Conservation (phyloP, 2,113 vertebrate genomes). For the Rhea americana region DNA sequence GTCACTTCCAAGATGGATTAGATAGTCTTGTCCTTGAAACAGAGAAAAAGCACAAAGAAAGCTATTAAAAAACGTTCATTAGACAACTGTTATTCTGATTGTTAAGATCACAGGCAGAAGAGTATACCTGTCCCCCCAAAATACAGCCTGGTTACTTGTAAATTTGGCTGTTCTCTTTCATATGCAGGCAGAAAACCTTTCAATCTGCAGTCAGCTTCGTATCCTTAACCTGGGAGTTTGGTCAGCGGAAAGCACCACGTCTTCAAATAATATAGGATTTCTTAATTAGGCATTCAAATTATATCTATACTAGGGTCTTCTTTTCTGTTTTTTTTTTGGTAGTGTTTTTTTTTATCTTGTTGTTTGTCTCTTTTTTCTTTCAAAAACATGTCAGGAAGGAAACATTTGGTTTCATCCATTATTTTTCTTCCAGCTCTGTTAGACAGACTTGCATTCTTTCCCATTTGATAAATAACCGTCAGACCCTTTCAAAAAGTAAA, state of each 20-base stretch:
- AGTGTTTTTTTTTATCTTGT: not conserved
- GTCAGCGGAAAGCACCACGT: not conserved
- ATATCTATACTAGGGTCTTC: not conserved
- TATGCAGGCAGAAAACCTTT: not conserved
- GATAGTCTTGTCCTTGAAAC: not conserved
- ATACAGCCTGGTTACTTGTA: not conserved
- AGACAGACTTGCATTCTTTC: not conserved
- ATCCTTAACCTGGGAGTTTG: not conserved
- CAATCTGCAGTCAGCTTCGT: not conserved
- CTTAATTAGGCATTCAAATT: not conserved
- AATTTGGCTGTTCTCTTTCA: not conserved
- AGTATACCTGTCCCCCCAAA: not conserved
- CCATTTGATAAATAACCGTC: not conserved
- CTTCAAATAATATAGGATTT: not conserved
- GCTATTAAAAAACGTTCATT: not conserved
- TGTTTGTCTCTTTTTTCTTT: not conserved
- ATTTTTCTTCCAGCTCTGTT: not conserved
- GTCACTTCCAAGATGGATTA: not conserved
- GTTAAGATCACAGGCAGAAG: not conserved
- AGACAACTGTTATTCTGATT: not conserved
- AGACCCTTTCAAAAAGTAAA: not conserved
- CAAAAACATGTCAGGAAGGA: not conserved
- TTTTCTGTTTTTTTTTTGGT: not conserved
- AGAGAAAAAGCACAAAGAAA: not conserved
- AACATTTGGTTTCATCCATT: not conserved